These are phyloP conservation scores for Amniataba percoides DNA, from an alignment of 2,797 vertebrate genomes.

Conservation along the genomic window DNA sequence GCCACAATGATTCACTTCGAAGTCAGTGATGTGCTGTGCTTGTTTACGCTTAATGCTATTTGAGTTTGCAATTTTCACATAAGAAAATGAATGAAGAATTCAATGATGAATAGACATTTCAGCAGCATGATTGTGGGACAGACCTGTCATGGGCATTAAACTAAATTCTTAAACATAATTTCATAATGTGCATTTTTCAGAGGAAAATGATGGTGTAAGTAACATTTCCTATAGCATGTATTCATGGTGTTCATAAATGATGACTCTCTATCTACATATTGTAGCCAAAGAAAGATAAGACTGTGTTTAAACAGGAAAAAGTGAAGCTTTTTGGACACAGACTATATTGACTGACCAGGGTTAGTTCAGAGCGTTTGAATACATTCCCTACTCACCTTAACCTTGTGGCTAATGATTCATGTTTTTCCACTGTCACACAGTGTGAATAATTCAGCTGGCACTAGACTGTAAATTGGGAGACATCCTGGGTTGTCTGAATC, in stretches of 20 bases:
- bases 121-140: not conserved
- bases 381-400: constrained; percentile 6
- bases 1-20: constrained; percentile 28
- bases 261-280: not conserved
- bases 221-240: not conserved
- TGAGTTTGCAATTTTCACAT: constrained; percentile 27
- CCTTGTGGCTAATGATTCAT: constrained; percentile 19
- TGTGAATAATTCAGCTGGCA: constrained; percentile 26
- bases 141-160: not conserved
- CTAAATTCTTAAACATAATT: constrained; percentile 20
- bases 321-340: not conserved
- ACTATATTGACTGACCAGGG: not conserved
- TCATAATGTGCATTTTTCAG: not conserved
- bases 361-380: constrained; percentile 4
- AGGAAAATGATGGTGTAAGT: not conserved
- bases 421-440: not conserved
- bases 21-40: constrained; percentile 19
- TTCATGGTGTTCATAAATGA: not conserved
- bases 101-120: constrained; percentile 5
- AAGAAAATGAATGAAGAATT: constrained; percentile 14
- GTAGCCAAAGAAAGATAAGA: constrained; percentile 17
- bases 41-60: constrained; percentile 22
- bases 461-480: constrained; percentile 9
- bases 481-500: not conserved
- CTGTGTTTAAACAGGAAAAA: not conserved